Evolutionary conservation across 2,888 invertebrate genomes (phyloP).

Genomic region (Mesorhabditis spiculigera): DNA sequence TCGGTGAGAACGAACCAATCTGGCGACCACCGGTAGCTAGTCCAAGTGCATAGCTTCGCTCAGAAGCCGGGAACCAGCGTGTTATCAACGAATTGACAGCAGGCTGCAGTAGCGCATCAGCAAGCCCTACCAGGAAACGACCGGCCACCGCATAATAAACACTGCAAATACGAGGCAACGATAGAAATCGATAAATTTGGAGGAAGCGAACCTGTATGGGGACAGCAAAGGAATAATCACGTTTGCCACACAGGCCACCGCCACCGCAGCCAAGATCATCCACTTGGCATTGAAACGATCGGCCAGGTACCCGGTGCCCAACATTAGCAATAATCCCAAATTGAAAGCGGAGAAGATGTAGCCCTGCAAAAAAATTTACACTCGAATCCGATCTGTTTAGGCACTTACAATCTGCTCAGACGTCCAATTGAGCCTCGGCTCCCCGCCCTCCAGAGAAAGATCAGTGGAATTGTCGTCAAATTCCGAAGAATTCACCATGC

Average conservation of each 20-base stretch:
- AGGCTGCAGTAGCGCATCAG: conserved; percentile 52
- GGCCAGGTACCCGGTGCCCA: conserved; percentile 54
- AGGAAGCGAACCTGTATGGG: conserved; percentile 22
- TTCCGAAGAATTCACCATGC: conserved; percentile 54
- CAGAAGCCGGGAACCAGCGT: conserved; percentile 54
- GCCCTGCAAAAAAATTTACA: conserved; percentile 27
- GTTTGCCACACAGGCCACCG: conserved; percentile 52
- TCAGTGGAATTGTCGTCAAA: conserved; percentile 31
- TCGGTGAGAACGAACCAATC: conserved; percentile 37
- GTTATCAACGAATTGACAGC: conserved; percentile 56
- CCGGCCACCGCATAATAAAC: conserved; percentile 53
- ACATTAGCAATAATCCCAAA: conserved; percentile 54
- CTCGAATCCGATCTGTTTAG: background rate
- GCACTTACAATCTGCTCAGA: conserved; percentile 41
- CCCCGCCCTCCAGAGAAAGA: conserved; percentile 21
- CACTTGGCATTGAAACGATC: conserved; percentile 57
- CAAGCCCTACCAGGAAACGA: conserved; percentile 54
- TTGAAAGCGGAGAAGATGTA: conserved; percentile 58
- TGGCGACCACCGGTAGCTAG: conserved; percentile 56
- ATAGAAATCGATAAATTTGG: conserved; percentile 6
- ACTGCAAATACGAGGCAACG: conserved; percentile 18
- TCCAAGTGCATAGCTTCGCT: conserved; percentile 54
- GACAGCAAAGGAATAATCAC: conserved; percentile 49
- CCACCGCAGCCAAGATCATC: conserved; percentile 53
- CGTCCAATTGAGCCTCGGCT: conserved; percentile 49